phyloP scores from a whole-genome alignment of 2,888 invertebrate species.

The Perithous albicinctus region DNA sequence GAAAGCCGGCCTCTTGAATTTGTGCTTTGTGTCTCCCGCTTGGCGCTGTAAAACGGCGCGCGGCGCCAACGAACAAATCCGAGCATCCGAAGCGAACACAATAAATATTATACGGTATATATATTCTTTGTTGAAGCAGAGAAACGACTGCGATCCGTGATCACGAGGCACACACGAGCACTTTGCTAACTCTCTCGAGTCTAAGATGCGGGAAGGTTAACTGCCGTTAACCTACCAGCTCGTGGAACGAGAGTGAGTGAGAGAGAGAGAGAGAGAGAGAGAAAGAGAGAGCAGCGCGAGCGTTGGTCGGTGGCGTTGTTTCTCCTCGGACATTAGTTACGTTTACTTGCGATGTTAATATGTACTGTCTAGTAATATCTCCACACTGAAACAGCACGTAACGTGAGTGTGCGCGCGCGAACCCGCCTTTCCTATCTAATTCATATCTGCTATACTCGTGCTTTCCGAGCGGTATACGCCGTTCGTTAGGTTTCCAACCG shows the following conservation, averaged over 20 bases:
- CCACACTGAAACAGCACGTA: not conserved
- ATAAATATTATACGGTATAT: not conserved
- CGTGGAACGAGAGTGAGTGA: slow-evolving; percentile 60
- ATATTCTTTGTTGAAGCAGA: not conserved
- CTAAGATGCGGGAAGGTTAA: slow-evolving; percentile 77
- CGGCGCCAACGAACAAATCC: slow-evolving; percentile 5
- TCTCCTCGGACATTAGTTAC: slow-evolving; percentile 62
- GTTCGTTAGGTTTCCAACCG: slow-evolving; percentile 9
- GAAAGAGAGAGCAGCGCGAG: too few species aligned
- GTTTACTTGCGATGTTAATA: not conserved
- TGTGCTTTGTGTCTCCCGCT: slow-evolving; percentile 51
- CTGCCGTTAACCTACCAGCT: slow-evolving; percentile 78
- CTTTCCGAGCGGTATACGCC: not conserved
- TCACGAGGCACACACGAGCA: slow-evolving; percentile 35
- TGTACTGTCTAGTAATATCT: not conserved
- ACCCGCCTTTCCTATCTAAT: not conserved
- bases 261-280: too few species aligned
- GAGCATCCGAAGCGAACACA: slow-evolving; percentile 8
- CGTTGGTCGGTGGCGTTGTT: slow-evolving; percentile 74
- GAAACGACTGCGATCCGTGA: slow-evolving; percentile 36
- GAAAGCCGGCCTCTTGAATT: not conserved
- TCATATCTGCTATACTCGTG: slow-evolving; percentile 18
- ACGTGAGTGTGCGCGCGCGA: too few species aligned
- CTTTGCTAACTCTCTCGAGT: slow-evolving; percentile 21
- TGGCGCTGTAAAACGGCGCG: too few species aligned